Conservation (phyloP, 1,140 invertebrate species). For the Drosophila takahashii region DNA sequence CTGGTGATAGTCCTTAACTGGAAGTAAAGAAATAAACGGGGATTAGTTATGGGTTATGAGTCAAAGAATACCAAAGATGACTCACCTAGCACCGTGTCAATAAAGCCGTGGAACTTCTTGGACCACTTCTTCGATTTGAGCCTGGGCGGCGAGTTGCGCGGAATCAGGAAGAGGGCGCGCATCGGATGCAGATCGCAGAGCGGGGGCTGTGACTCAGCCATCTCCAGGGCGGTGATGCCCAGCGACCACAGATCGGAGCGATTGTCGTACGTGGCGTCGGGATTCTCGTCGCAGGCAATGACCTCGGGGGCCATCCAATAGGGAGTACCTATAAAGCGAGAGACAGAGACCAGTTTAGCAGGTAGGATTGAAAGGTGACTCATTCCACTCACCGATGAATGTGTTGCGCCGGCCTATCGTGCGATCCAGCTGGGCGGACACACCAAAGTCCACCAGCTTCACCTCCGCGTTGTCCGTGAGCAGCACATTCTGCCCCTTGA, state of each 20-base stretch:
- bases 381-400: conserved; percentile 92
- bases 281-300: conserved; percentile 99
- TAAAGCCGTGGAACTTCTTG: conserved; percentile 95
- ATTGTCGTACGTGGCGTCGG: conserved; percentile 99
- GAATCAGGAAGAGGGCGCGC: conserved; percentile 99
- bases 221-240: conserved; percentile 99
- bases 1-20: conserved; percentile 98
- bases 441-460: conserved; percentile 99
- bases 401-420: conserved; percentile 99
- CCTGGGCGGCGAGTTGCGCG: conserved; percentile 97
- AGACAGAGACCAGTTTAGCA: conserved; percentile 22
- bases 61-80: conserved; percentile 11
- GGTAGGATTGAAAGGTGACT: conserved; percentile 15
- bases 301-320: conserved; percentile 99
- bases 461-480: conserved; percentile 99
- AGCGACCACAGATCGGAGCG: conserved; percentile 99
- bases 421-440: conserved; percentile 99
- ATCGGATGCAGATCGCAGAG: conserved; percentile 99
- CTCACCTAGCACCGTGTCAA: conserved; percentile 87
- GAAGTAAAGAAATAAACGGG: conserved; percentile 64
- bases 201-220: conserved; percentile 99
- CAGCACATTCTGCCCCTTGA: conserved; percentile 99
- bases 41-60: not conserved
- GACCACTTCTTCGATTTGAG: conserved; percentile 99
- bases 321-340: conserved; percentile 88